Percentiles rank a stretch among this genome's conserved stretches.
Evolutionary conservation across 23 tunicate genomes (phyloP).

Genomic region (Pegea sp.): DNA sequence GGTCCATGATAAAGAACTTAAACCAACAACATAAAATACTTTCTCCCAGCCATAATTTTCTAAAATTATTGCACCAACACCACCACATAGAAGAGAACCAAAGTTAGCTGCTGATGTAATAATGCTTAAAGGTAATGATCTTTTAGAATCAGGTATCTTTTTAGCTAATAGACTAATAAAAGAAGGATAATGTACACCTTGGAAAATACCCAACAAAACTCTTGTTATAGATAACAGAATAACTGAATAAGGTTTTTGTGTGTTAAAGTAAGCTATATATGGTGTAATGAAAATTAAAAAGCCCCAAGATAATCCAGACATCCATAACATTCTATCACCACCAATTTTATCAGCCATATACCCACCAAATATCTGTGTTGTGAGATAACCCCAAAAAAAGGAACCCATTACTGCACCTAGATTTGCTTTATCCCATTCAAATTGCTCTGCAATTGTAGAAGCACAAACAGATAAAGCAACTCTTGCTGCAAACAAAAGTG

Average conservation of each 20-base stretch:
- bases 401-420: slow-evolving; percentile 90
- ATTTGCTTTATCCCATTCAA: slow-evolving; percentile 79
- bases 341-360: slow-evolving; percentile 82
- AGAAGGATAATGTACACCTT: slow-evolving; percentile 92
- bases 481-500: slow-evolving; percentile 63
- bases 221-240: slow-evolving; percentile 18
- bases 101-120: slow-evolving; percentile 58
- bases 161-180: slow-evolving; percentile 62
- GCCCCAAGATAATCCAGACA: slow-evolving; percentile 54
- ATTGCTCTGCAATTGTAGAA: slow-evolving; percentile 46
- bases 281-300: slow-evolving; percentile 42
- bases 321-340: slow-evolving; percentile 44
- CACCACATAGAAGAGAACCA: slow-evolving; percentile 78
- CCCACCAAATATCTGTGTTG: slow-evolving; percentile 79
- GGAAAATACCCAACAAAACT: slow-evolving; percentile 43
- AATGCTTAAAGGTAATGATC: slow-evolving; percentile 53
- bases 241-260: slow-evolving; percentile 4
- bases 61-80: slow-evolving; percentile 47
- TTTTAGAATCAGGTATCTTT: slow-evolving; percentile 31
- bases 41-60: slow-evolving; percentile 54
- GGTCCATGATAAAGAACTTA: slow-evolving; percentile 16
- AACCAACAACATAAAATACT: slow-evolving; percentile 60
- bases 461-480: slow-evolving; percentile 98
- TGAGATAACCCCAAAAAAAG: slow-evolving; percentile 89
- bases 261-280: slow-evolving; percentile 19